phyloP scores from a whole-genome alignment of 2,797 vertebrate genomes.

The Galago senegalensis region DNA sequence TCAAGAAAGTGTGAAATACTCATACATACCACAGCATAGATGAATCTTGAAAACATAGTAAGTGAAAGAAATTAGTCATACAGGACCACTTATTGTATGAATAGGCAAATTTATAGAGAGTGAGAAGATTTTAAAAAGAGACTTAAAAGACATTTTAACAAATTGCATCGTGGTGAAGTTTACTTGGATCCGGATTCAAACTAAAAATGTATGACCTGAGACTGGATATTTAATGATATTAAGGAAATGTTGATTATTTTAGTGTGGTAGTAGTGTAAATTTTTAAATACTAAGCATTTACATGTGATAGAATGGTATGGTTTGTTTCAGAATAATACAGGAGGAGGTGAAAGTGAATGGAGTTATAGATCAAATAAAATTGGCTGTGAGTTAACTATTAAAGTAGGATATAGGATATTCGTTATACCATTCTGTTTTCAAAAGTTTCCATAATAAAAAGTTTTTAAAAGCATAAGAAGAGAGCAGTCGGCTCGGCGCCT shows the following conservation, averaged over 20 bases:
- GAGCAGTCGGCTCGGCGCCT: neutral
- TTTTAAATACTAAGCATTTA: slow-evolving; percentile 28
- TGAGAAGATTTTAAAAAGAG: neutral
- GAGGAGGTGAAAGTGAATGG: neutral
- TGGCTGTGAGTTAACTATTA: neutral
- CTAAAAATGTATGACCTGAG: neutral
- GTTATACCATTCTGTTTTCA: neutral
- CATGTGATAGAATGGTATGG: neutral
- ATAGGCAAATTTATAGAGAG: neutral
- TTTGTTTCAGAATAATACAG: neutral
- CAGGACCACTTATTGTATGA: neutral
- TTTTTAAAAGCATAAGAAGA: neutral
- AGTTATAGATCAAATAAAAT: neutral
- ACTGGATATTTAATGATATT: neutral
- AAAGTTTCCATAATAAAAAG: slow-evolving; percentile 24
- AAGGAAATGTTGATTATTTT: slow-evolving; percentile 29
- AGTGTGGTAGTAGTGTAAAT: neutral
- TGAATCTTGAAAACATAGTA: slow-evolving; percentile 25
- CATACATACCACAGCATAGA: neutral
- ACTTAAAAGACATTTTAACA: slow-evolving; percentile 8
- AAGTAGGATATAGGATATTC: neutral
- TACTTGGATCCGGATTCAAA: neutral
- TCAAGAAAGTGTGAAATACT: neutral
- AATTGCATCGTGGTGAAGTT: neutral
- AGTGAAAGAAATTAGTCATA: slow-evolving; percentile 23